Evolutionary conservation across 37 sponge, comb jelly and placozoan species (phyloP), one percentile per base, ranked within the genome.

Genomic region (Ianthella basta): DNA sequence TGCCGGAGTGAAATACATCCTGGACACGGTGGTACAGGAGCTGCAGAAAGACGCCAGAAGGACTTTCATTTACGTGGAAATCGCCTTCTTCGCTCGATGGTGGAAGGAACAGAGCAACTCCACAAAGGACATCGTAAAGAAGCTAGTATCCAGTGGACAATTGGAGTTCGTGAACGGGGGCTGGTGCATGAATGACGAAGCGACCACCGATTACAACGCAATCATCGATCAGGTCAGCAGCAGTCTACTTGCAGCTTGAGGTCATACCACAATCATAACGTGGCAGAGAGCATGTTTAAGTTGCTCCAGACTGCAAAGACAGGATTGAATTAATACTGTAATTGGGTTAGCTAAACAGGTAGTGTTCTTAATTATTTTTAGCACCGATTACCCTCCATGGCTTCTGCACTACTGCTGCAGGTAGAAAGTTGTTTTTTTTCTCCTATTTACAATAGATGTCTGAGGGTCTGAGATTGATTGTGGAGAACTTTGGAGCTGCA

Each of bases 61-160:
- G 60, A 88, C 80, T 59, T 95, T 95, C 64, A 92, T 90, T 54
- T 96, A 93, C 64, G 96, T 96, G 8, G 96, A 96, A 63, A 91
- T 93, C 29, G 96, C 96, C 4, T 96, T 91, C 84, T 96, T 96
- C 60, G 63, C 72, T 8, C 64, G 92, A 21, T 96, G 96, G 96
- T 96, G 96, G 96, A 82, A 75, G 21, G 91, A 93, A 56, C 96
- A 96, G 79, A 64, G 72, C 77, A 65, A 91, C 30, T 79, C 35
- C 38, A 86, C 81, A 21, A 73, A 89, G 41, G 57, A 50, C 12
- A 44, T 67, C 16, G 95, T 92, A 55, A 80, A 65, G 54, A 77
- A 85, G 78, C 68, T 89, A 24, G 86, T 92, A 1, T 39, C 59
- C 25, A 81, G 30, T 38, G 86, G 85, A 23, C 90, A 87, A 67